Evolutionary conservation across 2,797 vertebrate species (phyloP), one percentile per base, ranked within the genome.

Genomic region (Trichosurus vulpecula): DNA sequence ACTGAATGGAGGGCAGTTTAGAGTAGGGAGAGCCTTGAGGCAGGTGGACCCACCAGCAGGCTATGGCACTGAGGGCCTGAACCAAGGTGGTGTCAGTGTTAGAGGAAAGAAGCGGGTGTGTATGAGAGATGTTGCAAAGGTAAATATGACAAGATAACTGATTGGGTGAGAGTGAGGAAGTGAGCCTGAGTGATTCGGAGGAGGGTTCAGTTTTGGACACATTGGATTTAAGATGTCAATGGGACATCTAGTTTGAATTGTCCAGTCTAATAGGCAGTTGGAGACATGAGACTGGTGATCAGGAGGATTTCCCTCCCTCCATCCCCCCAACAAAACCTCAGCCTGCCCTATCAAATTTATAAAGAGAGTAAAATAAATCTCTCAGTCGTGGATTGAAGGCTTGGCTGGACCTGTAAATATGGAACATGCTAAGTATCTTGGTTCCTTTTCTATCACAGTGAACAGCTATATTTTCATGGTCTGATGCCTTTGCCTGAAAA

Each of bases 391-490:
- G 98, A 98, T 98, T 97, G 97, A 98, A 98, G 29, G 4, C 98
- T 98, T 98, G 97, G 97, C 98, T 98, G 98, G 97, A 93, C 96
- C 96, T 96, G 95, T 98, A 97, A 98, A 98, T 98, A 98, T 95
- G 94, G 93, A 97, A 94, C 97, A 98, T 97, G 96, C 95, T 98
- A 98, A 98, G 98, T 97, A 98, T 93, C 97, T 96, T 97, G 94
- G 96, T 98, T 98, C 96, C 98, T 98, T 98, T 98, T 98, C 98
- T 98, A 98, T 98, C 98, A 98, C 98, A 97, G 98, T 98, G 98
- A 98, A 98, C 96, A 98, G 98, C 98, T 98, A 98, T 0, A 93
- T 98, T 98, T 98, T 98, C 98, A 98, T 98, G 98, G 98, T 98
- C 96, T 97, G 96, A 96, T 98, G 98, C 98, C 94, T 98, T 98